Evolutionary conservation across 2,113 vertebrate species (phyloP).

Genomic region (Tragelaphus buxtoni): DNA sequence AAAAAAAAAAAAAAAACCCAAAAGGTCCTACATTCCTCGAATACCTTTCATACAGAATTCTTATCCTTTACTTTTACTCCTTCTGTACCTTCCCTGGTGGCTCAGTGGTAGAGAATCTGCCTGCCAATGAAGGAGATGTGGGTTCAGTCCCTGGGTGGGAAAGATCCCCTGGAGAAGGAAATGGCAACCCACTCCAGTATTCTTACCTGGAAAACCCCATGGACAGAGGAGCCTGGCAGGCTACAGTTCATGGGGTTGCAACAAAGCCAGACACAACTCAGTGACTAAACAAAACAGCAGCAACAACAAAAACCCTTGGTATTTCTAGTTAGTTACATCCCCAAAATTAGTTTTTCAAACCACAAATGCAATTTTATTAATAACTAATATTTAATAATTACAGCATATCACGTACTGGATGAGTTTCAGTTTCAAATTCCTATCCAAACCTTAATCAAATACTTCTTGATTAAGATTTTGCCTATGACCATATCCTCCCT

Average conservation of each 20-base stretch:
- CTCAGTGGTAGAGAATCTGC: too few species aligned
- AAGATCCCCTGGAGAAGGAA: too few species aligned
- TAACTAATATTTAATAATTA: neutral
- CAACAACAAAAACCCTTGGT: neutral
- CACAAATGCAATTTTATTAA: neutral
- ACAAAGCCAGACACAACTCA: too few species aligned
- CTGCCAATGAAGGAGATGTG: too few species aligned
- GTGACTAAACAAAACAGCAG: too few species aligned
- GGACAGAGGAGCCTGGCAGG: too few species aligned
- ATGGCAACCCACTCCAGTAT: too few species aligned
- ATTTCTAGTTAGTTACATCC: neutral
- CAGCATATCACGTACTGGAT: neutral
- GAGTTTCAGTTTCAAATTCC: neutral
- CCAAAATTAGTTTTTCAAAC: neutral
- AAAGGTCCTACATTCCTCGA: neutral
- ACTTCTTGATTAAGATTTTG: neutral
- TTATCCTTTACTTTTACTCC: neutral
- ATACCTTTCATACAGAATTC: neutral
- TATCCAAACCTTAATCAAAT: too few species aligned
- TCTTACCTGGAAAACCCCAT: too few species aligned
- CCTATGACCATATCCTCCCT: neutral
- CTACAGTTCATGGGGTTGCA: too few species aligned
- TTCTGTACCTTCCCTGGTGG: neutral
- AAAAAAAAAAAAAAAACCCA: too few species aligned
- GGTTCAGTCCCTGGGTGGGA: too few species aligned